Conservation (phyloP, 2,797 vertebrate species). For the Centroberyx gerrardi region DNA sequence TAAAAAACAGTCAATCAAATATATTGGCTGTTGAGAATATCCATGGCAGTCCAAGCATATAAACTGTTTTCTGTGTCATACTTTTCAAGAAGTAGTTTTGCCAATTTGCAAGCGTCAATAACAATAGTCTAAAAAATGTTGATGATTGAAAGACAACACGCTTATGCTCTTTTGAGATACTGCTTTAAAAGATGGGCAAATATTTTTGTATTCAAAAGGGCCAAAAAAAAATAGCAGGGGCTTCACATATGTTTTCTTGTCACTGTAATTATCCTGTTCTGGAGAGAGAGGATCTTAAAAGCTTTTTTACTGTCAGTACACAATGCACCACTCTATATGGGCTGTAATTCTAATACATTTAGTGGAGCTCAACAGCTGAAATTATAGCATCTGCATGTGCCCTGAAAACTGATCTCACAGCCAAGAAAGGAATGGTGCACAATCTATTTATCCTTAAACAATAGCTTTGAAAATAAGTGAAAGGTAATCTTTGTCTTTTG, state of each 20-base stretch:
- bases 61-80: too few species aligned
- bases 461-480: neutral
- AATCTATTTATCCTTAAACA: neutral
- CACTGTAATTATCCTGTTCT: constrained; percentile 66
- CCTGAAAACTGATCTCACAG: constrained; percentile 15
- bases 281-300: constrained; percentile 42
- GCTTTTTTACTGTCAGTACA: constrained; percentile 54
- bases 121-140: too few species aligned
- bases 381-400: constrained; percentile 33
- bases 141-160: too few species aligned
- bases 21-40: too few species aligned
- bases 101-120: too few species aligned
- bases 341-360: constrained; percentile 49
- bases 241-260: constrained; percentile 28
- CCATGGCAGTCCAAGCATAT: too few species aligned
- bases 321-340: constrained; percentile 40
- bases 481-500: neutral
- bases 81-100: too few species aligned
- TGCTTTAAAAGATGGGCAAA: neutral
- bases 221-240: constrained; percentile 23
- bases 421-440: constrained; percentile 15
- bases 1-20: too few species aligned
- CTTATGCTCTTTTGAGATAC: too few species aligned
- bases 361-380: constrained; percentile 25
- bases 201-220: constrained; percentile 28